phyloP scores from a whole-genome alignment of 1,140 invertebrate genomes.

The Solenopsis invicta region DNA sequence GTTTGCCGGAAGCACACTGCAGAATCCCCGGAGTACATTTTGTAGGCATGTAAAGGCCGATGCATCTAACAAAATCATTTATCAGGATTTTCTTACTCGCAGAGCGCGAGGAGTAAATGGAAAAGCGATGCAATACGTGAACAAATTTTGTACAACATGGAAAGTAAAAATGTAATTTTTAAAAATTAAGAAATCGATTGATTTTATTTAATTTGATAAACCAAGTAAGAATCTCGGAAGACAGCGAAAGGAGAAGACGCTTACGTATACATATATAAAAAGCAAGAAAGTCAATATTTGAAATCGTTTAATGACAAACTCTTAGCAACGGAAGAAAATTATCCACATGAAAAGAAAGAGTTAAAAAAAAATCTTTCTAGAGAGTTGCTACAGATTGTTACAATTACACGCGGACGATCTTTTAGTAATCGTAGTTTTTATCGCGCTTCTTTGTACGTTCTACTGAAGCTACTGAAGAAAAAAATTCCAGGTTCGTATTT shows the following conservation, averaged over 20 bases:
- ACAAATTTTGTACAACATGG: background rate
- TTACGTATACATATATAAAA: background rate
- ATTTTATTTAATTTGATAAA: background rate
- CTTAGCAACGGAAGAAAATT: background rate
- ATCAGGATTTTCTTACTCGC: background rate
- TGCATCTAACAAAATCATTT: constrained; percentile 23
- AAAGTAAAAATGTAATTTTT: background rate
- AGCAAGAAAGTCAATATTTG: background rate
- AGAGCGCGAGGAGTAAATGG: background rate
- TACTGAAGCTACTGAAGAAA: background rate
- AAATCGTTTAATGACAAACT: background rate
- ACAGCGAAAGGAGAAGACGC: background rate
- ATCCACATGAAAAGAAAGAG: background rate
- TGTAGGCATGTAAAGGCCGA: background rate
- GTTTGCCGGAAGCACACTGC: constrained; percentile 44
- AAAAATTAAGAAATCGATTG: background rate
- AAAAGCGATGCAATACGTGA: background rate
- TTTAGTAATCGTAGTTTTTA: background rate
- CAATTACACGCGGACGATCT: background rate
- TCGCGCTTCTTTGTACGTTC: background rate
- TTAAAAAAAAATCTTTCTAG: background rate
- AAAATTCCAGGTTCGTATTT: background rate
- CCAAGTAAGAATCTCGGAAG: background rate
- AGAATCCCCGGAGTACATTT: constrained; percentile 21
- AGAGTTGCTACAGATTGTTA: background rate